These are phyloP conservation scores for Ptychochromis oligacanthus DNA, from an alignment of 2,113 vertebrate genomes.

Conservation along the genomic window DNA sequence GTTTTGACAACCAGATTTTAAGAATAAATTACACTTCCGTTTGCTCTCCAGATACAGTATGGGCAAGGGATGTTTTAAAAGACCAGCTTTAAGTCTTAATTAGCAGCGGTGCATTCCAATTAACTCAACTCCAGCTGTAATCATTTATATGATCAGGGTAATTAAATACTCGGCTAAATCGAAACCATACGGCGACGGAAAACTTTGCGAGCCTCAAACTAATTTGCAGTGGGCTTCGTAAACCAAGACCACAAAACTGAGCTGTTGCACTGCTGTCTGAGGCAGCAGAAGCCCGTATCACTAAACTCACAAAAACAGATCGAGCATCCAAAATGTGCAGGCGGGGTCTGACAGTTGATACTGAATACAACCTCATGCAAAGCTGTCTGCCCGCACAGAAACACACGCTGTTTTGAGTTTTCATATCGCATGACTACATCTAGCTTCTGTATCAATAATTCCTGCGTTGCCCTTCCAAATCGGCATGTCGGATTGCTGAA, in stretches of 20 bases:
- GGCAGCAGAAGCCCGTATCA: background rate
- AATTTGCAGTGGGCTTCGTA: background rate
- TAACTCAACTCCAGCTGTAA: conserved; percentile 24
- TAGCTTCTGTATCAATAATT: conserved; percentile 53
- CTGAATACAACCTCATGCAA: background rate
- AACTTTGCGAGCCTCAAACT: conserved; percentile 1
- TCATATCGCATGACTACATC: conserved; percentile 32
- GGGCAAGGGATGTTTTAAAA: background rate
- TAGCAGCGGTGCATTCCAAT: conserved; percentile 24
- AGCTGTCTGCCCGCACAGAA: background rate
- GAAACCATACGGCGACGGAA: conserved; percentile 18
- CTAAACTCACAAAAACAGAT: background rate
- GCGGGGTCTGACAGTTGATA: background rate
- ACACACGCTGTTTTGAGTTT: background rate
- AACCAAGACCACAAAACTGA: background rate
- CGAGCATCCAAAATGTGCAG: background rate
- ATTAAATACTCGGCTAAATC: conserved; percentile 28
- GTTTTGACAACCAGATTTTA: background rate
- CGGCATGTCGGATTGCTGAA: conserved; percentile 48
- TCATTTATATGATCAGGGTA: conserved; percentile 41
- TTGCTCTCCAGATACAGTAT: background rate
- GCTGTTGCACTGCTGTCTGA: background rate
- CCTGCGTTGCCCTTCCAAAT: conserved; percentile 46
- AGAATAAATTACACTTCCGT: background rate
- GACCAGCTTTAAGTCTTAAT: conserved; percentile 30